phyloP scores from a whole-genome alignment of 2,113 vertebrate genomes.

The Tiliqua scincoides region DNA sequence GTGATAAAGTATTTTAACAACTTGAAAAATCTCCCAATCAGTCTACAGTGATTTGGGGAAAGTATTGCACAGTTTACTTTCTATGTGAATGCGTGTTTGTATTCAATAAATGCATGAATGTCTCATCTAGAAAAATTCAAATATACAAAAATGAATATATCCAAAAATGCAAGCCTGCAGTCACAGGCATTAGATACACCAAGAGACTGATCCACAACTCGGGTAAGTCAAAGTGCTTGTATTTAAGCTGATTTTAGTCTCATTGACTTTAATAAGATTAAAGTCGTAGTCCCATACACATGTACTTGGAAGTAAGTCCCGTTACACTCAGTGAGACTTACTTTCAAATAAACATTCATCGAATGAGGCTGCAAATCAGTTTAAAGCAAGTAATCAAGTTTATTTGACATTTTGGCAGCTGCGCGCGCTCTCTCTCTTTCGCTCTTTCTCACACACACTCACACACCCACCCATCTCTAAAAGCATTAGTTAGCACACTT shows the following conservation, averaged over 20 bases:
- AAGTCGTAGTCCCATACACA: neutral
- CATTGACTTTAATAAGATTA: neutral
- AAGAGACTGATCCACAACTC: neutral
- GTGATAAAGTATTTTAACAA: constrained; percentile 28
- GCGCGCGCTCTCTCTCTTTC: too few species aligned
- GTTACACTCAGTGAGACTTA: neutral
- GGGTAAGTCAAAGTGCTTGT: neutral
- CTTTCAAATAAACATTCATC: neutral
- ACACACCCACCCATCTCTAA: neutral
- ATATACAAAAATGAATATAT: constrained; percentile 6
- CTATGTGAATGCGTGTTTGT: too few species aligned
- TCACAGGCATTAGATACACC: neutral
- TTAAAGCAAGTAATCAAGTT: neutral
- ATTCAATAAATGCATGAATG: neutral
- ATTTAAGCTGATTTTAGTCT: neutral
- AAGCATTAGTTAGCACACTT: neutral
- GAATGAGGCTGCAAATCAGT: neutral
- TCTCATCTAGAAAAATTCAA: neutral
- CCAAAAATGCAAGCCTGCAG: neutral
- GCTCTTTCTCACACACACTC: neutral
- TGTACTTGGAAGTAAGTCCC: neutral
- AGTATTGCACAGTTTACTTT: neutral
- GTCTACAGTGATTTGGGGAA: neutral
- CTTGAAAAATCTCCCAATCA: constrained; percentile 5
- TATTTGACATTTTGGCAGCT: neutral